Conservation (phyloP, 2,888 invertebrate species). For the Lomographa bimaculata region DNA sequence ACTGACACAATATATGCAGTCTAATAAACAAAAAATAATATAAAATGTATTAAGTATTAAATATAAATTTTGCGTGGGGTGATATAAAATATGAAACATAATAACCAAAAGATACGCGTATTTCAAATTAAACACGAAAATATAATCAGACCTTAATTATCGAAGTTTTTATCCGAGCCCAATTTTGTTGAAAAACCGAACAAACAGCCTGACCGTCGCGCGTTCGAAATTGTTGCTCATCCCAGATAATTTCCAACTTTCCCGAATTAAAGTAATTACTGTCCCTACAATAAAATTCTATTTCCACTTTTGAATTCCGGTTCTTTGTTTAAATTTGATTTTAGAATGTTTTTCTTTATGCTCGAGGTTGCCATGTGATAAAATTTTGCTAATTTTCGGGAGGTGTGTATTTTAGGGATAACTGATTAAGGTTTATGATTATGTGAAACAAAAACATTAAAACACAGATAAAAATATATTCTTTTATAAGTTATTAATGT, state of each 20-base stretch:
- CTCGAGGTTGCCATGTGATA: conserved; percentile 3
- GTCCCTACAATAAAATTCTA: conserved; percentile 22
- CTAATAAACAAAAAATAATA: no score
- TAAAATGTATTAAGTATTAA: no score
- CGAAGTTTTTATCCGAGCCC: conserved; percentile 34
- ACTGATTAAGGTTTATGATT: no score
- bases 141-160: conserved; percentile 34
- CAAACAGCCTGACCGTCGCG: conserved; percentile 26
- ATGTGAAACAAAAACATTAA: no score
- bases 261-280: conserved; percentile 31
- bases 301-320: conserved; percentile 16
- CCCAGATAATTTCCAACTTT: conserved; percentile 31
- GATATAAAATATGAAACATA: no score
- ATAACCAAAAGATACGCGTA: no score
- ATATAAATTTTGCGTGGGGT: no score
- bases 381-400: conserved; percentile 2
- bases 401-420: not conserved
- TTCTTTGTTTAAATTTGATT: conserved; percentile 6
- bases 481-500: no score
- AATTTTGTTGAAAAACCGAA: conserved; percentile 30
- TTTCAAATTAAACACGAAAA: conserved; percentile 25
- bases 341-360: conserved; percentile 7
- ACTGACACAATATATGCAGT: no score
- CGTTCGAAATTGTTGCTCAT: conserved; percentile 30
- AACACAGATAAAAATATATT: no score